Conservation (phyloP, 1,140 invertebrate genomes). For the Gryllus bimaculatus region DNA sequence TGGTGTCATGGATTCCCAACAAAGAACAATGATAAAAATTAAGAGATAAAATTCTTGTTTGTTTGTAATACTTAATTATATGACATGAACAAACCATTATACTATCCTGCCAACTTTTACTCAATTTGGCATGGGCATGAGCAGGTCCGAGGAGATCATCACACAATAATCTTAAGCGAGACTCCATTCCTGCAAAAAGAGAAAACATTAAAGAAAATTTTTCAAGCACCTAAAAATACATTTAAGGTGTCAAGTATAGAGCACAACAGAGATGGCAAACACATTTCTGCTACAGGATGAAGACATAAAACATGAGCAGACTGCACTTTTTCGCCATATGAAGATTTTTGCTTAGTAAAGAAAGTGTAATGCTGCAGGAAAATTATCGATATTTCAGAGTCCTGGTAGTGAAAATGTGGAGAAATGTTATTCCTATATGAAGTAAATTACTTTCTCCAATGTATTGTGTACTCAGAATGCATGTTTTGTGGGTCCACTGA, state of each 20-base stretch:
- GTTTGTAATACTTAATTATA: background rate
- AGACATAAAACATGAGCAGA: background rate
- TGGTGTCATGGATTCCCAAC: background rate
- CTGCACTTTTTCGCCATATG: too few relatives aligned
- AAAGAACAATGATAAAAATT: background rate
- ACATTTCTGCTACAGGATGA: background rate
- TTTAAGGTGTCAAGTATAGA: background rate
- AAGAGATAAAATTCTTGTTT: background rate
- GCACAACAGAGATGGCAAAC: too few relatives aligned
- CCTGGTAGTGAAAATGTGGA: too few relatives aligned
- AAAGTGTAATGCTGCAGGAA: too few relatives aligned
- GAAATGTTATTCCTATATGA: too few relatives aligned
- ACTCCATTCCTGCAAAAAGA: conserved; percentile 46
- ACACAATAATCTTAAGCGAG: conserved; percentile 54
- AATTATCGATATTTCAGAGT: too few relatives aligned
- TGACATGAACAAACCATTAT: conserved; percentile 31
- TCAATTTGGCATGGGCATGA: conserved; percentile 41
- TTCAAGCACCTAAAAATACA: conserved; percentile 14
- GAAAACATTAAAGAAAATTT: conserved; percentile 20
- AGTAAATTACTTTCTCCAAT: too few relatives aligned
- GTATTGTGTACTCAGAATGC: too few relatives aligned
- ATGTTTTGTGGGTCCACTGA: too few relatives aligned
- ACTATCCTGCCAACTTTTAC: conserved; percentile 32
- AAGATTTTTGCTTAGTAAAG: too few relatives aligned
- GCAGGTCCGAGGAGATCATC: conserved; percentile 65